These are phyloP conservation scores for Dinomys branickii DNA, from an alignment of 2,113 vertebrate genomes.

Conservation along the genomic window DNA sequence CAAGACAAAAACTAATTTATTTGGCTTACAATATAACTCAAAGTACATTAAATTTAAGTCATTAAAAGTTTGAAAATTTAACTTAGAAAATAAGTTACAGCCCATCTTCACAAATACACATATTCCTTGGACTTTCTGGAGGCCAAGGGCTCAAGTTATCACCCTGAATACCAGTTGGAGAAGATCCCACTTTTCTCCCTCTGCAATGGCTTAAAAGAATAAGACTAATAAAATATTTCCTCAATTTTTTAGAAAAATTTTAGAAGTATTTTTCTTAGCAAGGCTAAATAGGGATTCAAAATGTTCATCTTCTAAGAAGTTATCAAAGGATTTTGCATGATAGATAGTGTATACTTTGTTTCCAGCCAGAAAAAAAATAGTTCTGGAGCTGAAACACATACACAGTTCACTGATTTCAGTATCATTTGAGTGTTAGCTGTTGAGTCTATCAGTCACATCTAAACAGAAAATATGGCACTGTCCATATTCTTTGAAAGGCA, in stretches of 20 bases:
- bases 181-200: neutral
- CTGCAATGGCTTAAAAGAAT: conserved; percentile 14
- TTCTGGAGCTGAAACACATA: neutral
- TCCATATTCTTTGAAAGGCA: neutral
- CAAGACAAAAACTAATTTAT: conserved; percentile 67
- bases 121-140: neutral
- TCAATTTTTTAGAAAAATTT: conserved; percentile 41
- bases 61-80: conserved; percentile 68
- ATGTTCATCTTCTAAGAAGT: neutral
- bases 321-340: neutral
- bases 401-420: neutral
- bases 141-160: neutral
- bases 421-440: neutral
- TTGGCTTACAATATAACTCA: conserved; percentile 60
- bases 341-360: neutral
- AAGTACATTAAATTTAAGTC: conserved; percentile 61
- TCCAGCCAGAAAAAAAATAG: neutral
- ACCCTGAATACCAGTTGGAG: neutral
- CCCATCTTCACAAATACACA: conserved; percentile 1
- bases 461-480: neutral
- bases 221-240: neutral
- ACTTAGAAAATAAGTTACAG: conserved; percentile 62
- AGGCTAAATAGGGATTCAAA: neutral
- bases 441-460: neutral
- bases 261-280: conserved; percentile 31